Evolutionary conservation across 2,113 vertebrate genomes (phyloP), one percentile per base, ranked within the genome.

Genomic region (Progne subis): DNA sequence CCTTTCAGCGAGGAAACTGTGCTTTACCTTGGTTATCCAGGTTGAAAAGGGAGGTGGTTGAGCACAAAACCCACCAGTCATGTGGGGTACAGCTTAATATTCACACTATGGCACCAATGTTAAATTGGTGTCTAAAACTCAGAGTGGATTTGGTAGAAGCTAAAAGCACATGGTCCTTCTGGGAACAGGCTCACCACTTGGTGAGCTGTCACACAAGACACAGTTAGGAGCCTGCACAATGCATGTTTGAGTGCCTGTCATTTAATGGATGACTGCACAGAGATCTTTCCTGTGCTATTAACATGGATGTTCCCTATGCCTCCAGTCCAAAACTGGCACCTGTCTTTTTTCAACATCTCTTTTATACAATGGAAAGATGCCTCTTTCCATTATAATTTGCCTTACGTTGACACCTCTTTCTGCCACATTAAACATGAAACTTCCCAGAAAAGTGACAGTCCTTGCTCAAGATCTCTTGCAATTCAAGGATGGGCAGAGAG

Each of bases 141-240:
- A 13, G 78, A 20, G 25, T 44, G 67, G 53, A 14, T 86, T 80
- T 85, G 67, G 77, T 63, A 26, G 64, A 46, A 85, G 82, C 50
- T 50, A 84, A 64, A 76, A 84, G 63, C 64, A 28, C 10, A 3
- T 37, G 49, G 44, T 78, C 25, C 56, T 82, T 71, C 56, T 49
- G 56, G 55, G 72, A 84, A 12, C 0, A 3, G 57, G 29, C 32
- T 44, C 46, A 18, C 24, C 43, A 13, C 0, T 0, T 7, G 8
- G 34, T 49, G 52, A 63, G 49, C 43, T 75, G 1, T 32, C n/a
- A 23, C 34, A 43, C 31, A 31, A 34, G 47, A 56, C 76, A 34
- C 5, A 9, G 63, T 34, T 32, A 76, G 70, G 50, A 79, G 46
- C 3, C 3, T 44, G 37, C 74, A 37, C 13, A 14, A 41, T 65